phyloP scores from a whole-genome alignment of 2,797 vertebrate species.

The Heliangelus exortis region DNA sequence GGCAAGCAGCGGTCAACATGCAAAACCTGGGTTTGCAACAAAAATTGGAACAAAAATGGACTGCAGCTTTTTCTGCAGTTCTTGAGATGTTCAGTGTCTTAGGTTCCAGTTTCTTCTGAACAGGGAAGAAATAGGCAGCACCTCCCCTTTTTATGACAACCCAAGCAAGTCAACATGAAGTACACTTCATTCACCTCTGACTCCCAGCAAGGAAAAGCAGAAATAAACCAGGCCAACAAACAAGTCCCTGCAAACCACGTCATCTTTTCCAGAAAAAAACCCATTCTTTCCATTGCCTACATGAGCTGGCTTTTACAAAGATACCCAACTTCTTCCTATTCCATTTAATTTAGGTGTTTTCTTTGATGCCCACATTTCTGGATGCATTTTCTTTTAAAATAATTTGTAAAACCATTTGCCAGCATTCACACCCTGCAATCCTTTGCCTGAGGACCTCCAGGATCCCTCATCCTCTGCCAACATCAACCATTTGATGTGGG shows the following conservation, averaged over 20 bases:
- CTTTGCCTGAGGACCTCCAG: not conserved
- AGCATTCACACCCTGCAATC: not conserved
- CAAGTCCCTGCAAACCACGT: not conserved
- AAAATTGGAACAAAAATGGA: not conserved
- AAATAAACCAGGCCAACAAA: not conserved
- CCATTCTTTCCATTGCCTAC: not conserved
- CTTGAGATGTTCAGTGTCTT: not conserved
- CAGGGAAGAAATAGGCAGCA: not conserved
- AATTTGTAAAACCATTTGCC: not conserved
- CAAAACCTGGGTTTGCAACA: not conserved
- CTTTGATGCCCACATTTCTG: not conserved
- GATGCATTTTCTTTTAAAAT: not conserved
- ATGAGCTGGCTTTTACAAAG: not conserved
- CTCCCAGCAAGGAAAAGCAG: not conserved
- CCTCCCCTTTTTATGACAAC: not conserved
- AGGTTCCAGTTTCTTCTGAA: not conserved
- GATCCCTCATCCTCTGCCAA: slow-evolving; percentile 13
- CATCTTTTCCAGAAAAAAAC: not conserved
- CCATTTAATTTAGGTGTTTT: not conserved
- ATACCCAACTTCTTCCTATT: not conserved
- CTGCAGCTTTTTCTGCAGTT: not conserved
- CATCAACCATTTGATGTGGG: not conserved
- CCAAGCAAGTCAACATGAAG: not conserved
- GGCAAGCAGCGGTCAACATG: not conserved
- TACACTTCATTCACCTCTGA: not conserved